These are phyloP conservation scores for Apodemus sylvaticus DNA, from an alignment of 2,113 vertebrate genomes.

Conservation along the genomic window DNA sequence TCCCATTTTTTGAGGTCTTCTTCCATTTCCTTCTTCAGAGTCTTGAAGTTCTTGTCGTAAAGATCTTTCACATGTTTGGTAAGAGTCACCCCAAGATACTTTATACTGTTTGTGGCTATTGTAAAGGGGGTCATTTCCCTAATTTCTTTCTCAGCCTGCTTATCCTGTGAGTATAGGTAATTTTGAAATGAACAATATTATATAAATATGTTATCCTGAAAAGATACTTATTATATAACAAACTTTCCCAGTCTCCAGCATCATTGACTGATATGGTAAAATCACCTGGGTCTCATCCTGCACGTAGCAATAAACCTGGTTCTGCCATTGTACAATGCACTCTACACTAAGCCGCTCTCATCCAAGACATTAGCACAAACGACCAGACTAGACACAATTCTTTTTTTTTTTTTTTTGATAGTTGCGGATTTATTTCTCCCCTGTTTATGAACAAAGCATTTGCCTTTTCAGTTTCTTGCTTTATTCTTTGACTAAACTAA, in stretches of 20 bases:
- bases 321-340: not conserved
- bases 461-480: not conserved
- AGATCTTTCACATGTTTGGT: too few relatives aligned
- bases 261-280: not conserved
- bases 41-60: too few relatives aligned
- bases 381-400: too few relatives aligned
- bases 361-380: not conserved
- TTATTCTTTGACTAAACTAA: not conserved
- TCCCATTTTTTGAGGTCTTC: too few relatives aligned
- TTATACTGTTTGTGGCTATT: too few relatives aligned
- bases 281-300: not conserved
- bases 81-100: too few relatives aligned
- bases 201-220: not conserved
- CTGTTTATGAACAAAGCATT: not conserved
- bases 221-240: not conserved
- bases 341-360: not conserved
- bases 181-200: not conserved
- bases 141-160: too few relatives aligned
- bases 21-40: too few relatives aligned
- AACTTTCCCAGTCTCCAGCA: not conserved
- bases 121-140: too few relatives aligned
- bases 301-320: not conserved
- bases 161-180: too few relatives aligned
- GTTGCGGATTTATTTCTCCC: not conserved
- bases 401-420: too few relatives aligned